These are phyloP conservation scores for Dreissena polymorpha DNA, from an alignment of 1,140 invertebrate genomes.

Conservation along the genomic window DNA sequence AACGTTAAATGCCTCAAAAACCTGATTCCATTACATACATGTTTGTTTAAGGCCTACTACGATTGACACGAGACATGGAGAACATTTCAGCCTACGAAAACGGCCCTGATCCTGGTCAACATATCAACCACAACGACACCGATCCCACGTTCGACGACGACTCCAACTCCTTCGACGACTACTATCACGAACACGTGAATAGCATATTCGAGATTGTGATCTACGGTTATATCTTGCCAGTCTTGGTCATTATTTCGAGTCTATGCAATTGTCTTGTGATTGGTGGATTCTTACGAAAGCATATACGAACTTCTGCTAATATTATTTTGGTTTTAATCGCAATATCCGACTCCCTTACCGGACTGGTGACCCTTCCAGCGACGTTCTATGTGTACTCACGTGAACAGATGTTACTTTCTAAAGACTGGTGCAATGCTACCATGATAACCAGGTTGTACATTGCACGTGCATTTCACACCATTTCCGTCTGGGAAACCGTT, in stretches of 20 bases:
- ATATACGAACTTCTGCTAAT: too few relatives aligned
- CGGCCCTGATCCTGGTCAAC: neutral
- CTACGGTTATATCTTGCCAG: slow-evolving; percentile 39
- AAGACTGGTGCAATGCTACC: slow-evolving; percentile 34
- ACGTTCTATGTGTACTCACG: slow-evolving; percentile 33
- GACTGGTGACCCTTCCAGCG: slow-evolving; percentile 24
- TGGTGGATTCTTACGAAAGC: too few relatives aligned
- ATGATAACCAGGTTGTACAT: slow-evolving; percentile 45
- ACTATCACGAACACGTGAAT: slow-evolving; percentile 14
- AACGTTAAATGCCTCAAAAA: too few relatives aligned
- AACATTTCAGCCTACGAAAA: too few relatives aligned
- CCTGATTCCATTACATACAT: too few relatives aligned
- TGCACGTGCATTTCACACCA: slow-evolving; percentile 48
- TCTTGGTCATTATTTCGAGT: slow-evolving; percentile 11
- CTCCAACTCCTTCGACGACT: neutral
- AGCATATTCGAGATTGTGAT: slow-evolving; percentile 30
- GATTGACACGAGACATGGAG: too few relatives aligned
- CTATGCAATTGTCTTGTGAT: slow-evolving; percentile 29
- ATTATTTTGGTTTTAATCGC: too few relatives aligned
- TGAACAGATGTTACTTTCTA: slow-evolving; percentile 7
- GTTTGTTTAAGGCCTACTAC: too few relatives aligned
- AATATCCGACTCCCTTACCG: too few relatives aligned
- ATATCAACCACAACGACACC: neutral
- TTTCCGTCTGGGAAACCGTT: slow-evolving; percentile 42
- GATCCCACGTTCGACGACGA: neutral